Conservation (phyloP, 2,797 vertebrate genomes). For the Gephyroberyx darwinii region DNA sequence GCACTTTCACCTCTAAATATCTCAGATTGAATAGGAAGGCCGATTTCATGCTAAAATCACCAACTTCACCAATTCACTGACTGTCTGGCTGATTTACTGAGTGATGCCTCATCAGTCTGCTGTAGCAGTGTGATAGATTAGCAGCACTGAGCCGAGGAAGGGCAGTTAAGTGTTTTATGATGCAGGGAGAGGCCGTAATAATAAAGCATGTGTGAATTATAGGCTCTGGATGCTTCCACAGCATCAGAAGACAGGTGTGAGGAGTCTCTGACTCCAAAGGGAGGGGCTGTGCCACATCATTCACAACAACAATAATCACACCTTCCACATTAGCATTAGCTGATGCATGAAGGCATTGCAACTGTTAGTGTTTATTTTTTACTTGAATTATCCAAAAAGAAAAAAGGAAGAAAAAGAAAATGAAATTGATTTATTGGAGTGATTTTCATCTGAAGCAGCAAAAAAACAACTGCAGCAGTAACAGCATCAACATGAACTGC, state of each 20-base stretch:
- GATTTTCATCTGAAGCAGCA: too few relatives aligned
- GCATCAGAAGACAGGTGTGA: conserved; percentile 61
- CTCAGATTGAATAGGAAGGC: not conserved
- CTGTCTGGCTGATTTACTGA: conserved; percentile 54
- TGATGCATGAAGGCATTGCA: conserved; percentile 31
- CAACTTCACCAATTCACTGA: conserved; percentile 23
- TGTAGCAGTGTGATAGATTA: conserved; percentile 65
- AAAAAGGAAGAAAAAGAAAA: too few relatives aligned
- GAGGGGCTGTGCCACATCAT: conserved; percentile 38
- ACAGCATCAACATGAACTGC: too few relatives aligned
- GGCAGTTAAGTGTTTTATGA: conserved; percentile 78
- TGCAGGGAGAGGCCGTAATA: conserved; percentile 70
- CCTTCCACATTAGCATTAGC: conserved; percentile 38
- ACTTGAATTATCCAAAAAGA: not conserved
- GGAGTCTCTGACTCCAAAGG: conserved; percentile 14
- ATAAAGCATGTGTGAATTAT: conserved; percentile 78
- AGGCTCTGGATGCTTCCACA: conserved; percentile 53
- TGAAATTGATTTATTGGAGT: too few relatives aligned
- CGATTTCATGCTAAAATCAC: conserved; percentile 3
- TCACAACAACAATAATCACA: conserved; percentile 33
- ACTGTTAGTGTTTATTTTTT: conserved; percentile 26
- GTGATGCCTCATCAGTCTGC: conserved; percentile 55
- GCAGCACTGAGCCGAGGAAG: conserved; percentile 62
- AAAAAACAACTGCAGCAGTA: too few relatives aligned
- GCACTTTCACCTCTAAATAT: conserved; percentile 14